Conservation (phyloP, 2,797 vertebrate genomes). For the Pangasius mekongensis region DNA sequence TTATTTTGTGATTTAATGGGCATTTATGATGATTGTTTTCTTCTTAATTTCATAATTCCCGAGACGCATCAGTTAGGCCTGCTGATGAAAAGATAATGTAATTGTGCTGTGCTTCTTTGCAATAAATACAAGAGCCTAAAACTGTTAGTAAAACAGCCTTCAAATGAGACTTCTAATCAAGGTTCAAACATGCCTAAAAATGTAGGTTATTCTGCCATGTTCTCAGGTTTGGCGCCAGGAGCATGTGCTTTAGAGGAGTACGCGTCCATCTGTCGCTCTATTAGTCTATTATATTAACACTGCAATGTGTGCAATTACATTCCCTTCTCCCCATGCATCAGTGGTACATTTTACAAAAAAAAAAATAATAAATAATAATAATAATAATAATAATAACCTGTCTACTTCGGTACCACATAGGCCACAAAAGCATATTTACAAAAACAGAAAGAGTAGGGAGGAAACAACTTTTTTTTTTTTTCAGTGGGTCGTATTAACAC, state of each 20-base stretch:
- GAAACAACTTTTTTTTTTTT: too few relatives aligned
- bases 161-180: slow-evolving; percentile 31
- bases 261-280: neutral
- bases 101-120: slow-evolving; percentile 73
- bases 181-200: slow-evolving; percentile 36
- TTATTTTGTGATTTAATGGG: slow-evolving; percentile 31
- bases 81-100: slow-evolving; percentile 64
- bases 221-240: slow-evolving; percentile 2
- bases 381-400: neutral
- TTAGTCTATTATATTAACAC: slow-evolving; percentile 24
- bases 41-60: slow-evolving; percentile 28
- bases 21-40: slow-evolving; percentile 25
- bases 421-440: neutral
- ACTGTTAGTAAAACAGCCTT: slow-evolving; percentile 38
- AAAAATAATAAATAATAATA: neutral
- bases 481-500: neutral
- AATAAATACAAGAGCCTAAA: slow-evolving; percentile 65
- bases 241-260: slow-evolving; percentile 18
- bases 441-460: neutral
- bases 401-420: neutral
- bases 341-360: neutral
- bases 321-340: neutral
- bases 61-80: slow-evolving; percentile 62
- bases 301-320: slow-evolving; percentile 23
- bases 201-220: slow-evolving; percentile 16